These are phyloP conservation scores for Orius insidiosus DNA, from an alignment of 1,140 invertebrate species.

Conservation along the genomic window DNA sequence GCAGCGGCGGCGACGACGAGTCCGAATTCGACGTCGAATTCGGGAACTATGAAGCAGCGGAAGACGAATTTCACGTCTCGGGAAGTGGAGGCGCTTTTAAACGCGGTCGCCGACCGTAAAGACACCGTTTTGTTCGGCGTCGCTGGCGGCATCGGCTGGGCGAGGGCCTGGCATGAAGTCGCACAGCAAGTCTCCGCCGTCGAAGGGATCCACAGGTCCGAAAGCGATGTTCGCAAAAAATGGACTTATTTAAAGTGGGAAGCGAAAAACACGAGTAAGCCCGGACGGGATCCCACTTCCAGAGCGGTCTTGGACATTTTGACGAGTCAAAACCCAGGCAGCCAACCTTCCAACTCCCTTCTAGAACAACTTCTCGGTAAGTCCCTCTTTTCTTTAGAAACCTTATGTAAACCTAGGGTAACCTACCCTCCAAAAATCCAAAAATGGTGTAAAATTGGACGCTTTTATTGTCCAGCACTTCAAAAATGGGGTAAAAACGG, in stretches of 20 bases:
- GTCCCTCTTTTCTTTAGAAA: too few species aligned
- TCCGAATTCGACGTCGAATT: too few species aligned
- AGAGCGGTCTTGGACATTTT: constrained; percentile 21
- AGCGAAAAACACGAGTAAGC: constrained; percentile 22
- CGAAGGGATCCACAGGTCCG: constrained; percentile 20
- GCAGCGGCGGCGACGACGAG: too few species aligned
- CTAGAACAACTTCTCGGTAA: too few species aligned
- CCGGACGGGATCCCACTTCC: constrained; percentile 19
- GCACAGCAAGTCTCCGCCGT: constrained; percentile 19
- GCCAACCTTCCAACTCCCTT: constrained; percentile 17
- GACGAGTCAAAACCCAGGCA: constrained; percentile 11
- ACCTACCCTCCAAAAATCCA: too few species aligned
- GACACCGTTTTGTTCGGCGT: constrained; percentile 21
- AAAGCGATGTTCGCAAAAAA: constrained; percentile 21
- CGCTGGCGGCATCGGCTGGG: constrained; percentile 21
- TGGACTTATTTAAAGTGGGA: constrained; percentile 23
- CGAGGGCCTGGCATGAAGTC: constrained; percentile 20
- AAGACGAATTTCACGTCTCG: constrained; percentile 21
- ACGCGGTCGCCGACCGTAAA: constrained; percentile 16
- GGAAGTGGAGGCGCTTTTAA: constrained; percentile 20
- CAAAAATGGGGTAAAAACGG: too few species aligned
- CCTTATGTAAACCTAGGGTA: too few species aligned
- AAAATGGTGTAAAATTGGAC: too few species aligned
- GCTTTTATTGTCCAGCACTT: too few species aligned
- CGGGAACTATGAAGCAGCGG: constrained; percentile 18